Evolutionary conservation across 1,140 invertebrate genomes (phyloP).

Genomic region (Cyclargus thomasi): DNA sequence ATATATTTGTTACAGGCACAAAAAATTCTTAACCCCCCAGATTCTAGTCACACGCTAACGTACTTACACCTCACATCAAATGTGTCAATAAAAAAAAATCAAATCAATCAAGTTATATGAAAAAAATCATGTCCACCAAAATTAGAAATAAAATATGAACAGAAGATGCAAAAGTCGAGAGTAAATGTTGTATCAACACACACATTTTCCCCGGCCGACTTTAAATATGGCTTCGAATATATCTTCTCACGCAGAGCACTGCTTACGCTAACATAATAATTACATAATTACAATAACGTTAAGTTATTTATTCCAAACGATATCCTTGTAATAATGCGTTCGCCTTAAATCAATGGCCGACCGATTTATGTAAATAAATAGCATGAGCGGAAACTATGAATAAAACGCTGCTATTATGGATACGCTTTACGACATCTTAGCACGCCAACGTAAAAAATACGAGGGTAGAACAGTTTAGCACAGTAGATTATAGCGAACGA

Average conservation of each 20-base stretch:
- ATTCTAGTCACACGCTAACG: no score
- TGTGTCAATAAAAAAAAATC: no score
- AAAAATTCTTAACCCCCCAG: no score
- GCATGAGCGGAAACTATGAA: conserved; percentile 18
- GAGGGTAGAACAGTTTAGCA: conserved; percentile 5
- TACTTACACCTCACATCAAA: no score
- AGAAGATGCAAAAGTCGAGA: background rate
- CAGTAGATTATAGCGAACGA: no score
- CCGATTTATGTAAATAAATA: conserved; percentile 17
- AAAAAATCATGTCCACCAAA: no score
- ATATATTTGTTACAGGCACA: no score
- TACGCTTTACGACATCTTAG: conserved; percentile 20
- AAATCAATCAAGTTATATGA: no score
- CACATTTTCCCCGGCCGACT: background rate
- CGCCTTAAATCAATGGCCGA: conserved; percentile 14
- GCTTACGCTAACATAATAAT: background rate
- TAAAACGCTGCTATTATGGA: conserved; percentile 16
- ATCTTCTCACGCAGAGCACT: background rate
- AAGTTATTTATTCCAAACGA: background rate
- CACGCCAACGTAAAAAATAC: conserved; percentile 24
- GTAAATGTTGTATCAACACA: background rate
- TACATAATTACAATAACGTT: no score
- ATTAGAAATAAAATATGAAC: background rate
- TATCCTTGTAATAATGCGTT: background rate
- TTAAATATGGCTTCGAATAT: background rate